Evolutionary conservation across 35 echinoderm and acorn worm genomes (phyloP), one percentile per base, ranked within the genome.

Genomic region (Heliocidaris erythrogramma): DNA sequence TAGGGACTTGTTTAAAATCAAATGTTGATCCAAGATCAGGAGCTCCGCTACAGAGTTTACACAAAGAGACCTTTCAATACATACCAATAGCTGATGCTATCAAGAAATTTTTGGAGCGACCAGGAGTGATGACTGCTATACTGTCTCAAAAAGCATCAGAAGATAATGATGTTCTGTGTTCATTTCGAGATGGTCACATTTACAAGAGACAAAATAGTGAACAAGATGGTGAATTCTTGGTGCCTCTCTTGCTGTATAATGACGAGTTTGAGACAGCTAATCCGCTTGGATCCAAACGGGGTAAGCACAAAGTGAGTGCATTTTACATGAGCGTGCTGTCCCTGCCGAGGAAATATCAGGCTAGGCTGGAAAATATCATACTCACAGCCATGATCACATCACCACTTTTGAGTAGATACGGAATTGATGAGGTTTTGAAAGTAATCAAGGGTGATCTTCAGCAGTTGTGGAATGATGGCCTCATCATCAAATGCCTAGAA

Each of bases 251-350:
- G 30, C 30, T 95, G 60, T 93, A 93, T 84, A 92, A 78, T 85
- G 90, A 95, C 30, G 60, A 95, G 7, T 92, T 85, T 85, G 90
- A 95, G 65, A 93, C 78, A 24, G 60, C 59, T 2, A 93, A 95
- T 95, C 95, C 91, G 42, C 89, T 93, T 88, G 59, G 78, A 65
- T 48, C 27, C 52, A 48, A 95, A 95, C 56, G 48, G 30, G 88
- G 95, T 32, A 92, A 69, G 49, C 90, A 95, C 49, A 92, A 95
- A 85, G 31, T 95, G 71, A 85, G 87, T 95, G 87, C 90, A 27
- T 91, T 95, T 78, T 95, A 95, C 48, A 35, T 89, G 49, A 95
- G 95, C 60, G 30, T 65, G 30, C 60, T 91, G 24, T 60, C 48
- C 48, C 49, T 95, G 27, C 89, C 95, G 30, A 29, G 50, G 32